phyloP scores from a whole-genome alignment of 2,888 invertebrate species.

The Troides aeacus region DNA sequence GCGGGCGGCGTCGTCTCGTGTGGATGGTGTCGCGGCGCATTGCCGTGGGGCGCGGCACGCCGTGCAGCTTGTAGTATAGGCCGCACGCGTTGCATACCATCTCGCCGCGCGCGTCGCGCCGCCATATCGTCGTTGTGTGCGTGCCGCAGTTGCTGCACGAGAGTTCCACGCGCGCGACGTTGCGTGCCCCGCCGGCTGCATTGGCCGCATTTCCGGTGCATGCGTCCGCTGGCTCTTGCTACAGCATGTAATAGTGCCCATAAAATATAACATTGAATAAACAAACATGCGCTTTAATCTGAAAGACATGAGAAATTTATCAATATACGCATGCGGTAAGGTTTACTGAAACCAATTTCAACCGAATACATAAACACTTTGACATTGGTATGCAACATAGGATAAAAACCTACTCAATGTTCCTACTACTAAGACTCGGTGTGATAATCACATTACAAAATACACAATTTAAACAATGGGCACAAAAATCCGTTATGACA shows the following conservation, averaged over 20 bases:
- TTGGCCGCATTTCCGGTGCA: slow-evolving; percentile 36
- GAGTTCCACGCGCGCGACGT: slow-evolving; percentile 86
- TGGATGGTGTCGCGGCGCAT: slow-evolving; percentile 98
- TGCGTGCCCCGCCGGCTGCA: slow-evolving; percentile 36
- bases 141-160: slow-evolving; percentile 98
- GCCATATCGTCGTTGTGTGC: slow-evolving; percentile 98
- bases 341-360: too few relatives aligned
- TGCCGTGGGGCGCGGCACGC: slow-evolving; percentile 94
- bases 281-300: neutral
- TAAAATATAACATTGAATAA: neutral
- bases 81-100: slow-evolving; percentile 99
- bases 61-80: slow-evolving; percentile 97
- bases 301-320: neutral
- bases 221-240: slow-evolving; percentile 27
- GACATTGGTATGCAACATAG: too few relatives aligned
- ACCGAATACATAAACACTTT: too few relatives aligned
- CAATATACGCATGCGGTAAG: too few relatives aligned
- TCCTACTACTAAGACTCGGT: too few relatives aligned
- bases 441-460: too few relatives aligned
- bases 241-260: neutral
- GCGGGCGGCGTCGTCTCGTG: slow-evolving; percentile 92
- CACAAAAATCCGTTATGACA: too few relatives aligned
- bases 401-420: too few relatives aligned
- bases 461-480: too few relatives aligned
- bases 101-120: slow-evolving; percentile 96